phyloP scores from a whole-genome alignment of 2,888 invertebrate species.

The Scaptomyza polygonia region DNA sequence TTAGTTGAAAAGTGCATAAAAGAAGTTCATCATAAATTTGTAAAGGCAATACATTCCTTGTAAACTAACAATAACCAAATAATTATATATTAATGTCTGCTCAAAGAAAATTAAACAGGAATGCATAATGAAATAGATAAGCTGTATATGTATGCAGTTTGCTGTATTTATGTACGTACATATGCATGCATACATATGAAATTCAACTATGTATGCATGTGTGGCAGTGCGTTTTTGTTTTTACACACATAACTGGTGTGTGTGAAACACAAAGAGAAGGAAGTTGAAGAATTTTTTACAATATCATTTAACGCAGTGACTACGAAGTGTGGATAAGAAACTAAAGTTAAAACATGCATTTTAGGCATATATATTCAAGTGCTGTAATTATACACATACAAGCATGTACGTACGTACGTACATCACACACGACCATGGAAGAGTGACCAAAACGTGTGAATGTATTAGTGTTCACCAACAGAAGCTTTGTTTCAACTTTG shows the following conservation, averaged over 20 bases:
- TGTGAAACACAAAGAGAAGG: conserved; percentile 54
- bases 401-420: conserved; percentile 20
- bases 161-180: conserved; percentile 61
- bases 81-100: conserved; percentile 41
- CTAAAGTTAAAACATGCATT: conserved; percentile 15
- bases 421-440: conserved; percentile 48
- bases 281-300: conserved; percentile 43
- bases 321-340: conserved; percentile 5
- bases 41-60: conserved; percentile 33
- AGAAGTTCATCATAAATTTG: conserved; percentile 36
- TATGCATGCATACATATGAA: conserved; percentile 49
- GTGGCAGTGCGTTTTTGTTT: conserved; percentile 58
- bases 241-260: conserved; percentile 24
- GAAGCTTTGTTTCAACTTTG: conserved; percentile 56
- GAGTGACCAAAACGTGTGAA: conserved; percentile 26
- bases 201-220: conserved; percentile 47
- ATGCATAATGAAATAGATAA: conserved; percentile 52
- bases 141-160: conserved; percentile 60
- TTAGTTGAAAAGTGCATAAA: conserved; percentile 61
- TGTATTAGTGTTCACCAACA: conserved; percentile 49
- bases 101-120: conserved; percentile 32
- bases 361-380: conserved; percentile 4
- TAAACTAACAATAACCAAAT: conserved; percentile 27
- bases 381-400: background rate
- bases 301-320: conserved; percentile 11